Evolutionary conservation across 2,797 vertebrate species (phyloP).

Genomic region (Catostomus latipinnis): DNA sequence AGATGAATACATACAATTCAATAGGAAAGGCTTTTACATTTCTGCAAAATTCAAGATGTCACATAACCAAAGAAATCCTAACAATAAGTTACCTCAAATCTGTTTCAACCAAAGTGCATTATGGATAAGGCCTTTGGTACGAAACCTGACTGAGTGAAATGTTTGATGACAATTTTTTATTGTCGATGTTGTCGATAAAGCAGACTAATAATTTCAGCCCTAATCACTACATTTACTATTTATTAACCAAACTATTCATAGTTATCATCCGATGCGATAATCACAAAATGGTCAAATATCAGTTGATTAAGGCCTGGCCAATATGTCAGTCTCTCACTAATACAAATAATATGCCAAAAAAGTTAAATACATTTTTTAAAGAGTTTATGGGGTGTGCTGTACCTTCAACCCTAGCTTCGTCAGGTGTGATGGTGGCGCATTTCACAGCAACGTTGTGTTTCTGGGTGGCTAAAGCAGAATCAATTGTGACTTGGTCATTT

Average conservation of each 20-base stretch:
- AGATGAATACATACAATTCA: no score
- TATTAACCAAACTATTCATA: no score
- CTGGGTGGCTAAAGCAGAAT: constrained; percentile 92
- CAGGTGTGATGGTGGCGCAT: constrained; percentile 97
- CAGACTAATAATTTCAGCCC: no score
- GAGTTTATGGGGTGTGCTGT: background rate
- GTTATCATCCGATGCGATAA: no score
- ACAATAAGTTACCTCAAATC: background rate
- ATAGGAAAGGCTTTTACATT: no score
- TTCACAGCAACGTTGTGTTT: constrained; percentile 96
- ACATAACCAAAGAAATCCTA: background rate
- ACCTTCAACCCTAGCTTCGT: constrained; percentile 95
- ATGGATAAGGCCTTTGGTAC: constrained; percentile 34
- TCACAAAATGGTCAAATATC: background rate
- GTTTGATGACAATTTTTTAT: no score
- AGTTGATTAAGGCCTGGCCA: background rate
- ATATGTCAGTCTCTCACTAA: background rate
- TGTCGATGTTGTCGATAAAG: no score
- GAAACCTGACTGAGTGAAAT: constrained; percentile 16
- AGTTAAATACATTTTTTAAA: background rate
- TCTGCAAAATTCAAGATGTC: background rate
- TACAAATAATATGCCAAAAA: background rate
- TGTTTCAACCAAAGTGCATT: constrained; percentile 46
- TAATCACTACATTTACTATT: no score
- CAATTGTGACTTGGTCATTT: constrained; percentile 95